Percentiles rank a stretch among this genome's conserved stretches.
phyloP scores from a whole-genome alignment of 2,888 invertebrate species.

The Agriopis leucophaearia region DNA sequence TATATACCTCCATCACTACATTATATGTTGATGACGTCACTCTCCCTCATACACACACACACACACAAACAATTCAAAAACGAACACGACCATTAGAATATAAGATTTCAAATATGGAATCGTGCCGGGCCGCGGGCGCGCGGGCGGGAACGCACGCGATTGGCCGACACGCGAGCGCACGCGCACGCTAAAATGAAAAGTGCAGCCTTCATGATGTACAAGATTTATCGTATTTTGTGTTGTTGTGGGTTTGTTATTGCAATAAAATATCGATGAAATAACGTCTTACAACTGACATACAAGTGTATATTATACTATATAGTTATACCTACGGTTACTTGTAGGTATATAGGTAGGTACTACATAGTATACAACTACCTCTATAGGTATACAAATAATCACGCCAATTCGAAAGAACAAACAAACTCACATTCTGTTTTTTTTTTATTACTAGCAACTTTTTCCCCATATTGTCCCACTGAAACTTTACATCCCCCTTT shows the following conservation, averaged over 20 bases:
- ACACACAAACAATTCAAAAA: constrained; percentile 34
- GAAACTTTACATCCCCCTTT: too few species aligned
- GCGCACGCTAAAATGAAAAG: constrained; percentile 38
- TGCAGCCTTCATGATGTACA: constrained; percentile 24
- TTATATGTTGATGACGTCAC: constrained; percentile 21
- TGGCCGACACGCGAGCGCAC: constrained; percentile 56
- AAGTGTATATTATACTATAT: too few species aligned
- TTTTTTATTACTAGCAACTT: too few species aligned
- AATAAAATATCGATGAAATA: constrained; percentile 33
- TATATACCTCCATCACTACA: not conserved
- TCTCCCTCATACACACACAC: constrained; percentile 8
- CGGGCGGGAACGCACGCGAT: constrained; percentile 63
- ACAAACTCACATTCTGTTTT: too few species aligned
- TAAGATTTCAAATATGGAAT: constrained; percentile 72
- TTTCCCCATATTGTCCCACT: too few species aligned
- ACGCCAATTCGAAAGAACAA: too few species aligned
- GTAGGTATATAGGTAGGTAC: too few species aligned
- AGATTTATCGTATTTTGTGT: constrained; percentile 28
- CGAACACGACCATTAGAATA: constrained; percentile 46
- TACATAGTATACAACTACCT: too few species aligned
- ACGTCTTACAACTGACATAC: not conserved
- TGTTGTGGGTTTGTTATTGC: constrained; percentile 30
- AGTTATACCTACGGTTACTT: too few species aligned
- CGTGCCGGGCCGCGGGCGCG: constrained; percentile 75
- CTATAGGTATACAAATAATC: too few species aligned